Conservation (phyloP, 1,140 invertebrate genomes). For the Drosophila nannoptera region DNA sequence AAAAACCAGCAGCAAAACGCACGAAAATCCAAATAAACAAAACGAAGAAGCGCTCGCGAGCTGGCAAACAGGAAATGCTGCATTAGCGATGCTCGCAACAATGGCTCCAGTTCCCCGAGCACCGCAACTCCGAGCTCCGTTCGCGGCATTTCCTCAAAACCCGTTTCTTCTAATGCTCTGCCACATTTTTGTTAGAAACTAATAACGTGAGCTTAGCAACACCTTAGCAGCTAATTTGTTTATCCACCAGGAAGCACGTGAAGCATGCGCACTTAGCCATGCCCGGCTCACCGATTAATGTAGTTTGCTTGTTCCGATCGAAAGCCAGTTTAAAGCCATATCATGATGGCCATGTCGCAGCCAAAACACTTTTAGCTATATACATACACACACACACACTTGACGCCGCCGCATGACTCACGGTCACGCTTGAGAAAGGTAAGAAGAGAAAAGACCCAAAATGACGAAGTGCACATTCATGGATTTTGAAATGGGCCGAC, state of each 20-base stretch:
- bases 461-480: conserved; percentile 74
- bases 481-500: conserved; percentile 65
- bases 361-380: background rate
- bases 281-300: background rate
- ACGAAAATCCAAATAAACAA: conserved; percentile 26
- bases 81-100: conserved; percentile 6
- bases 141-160: conserved; percentile 26
- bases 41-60: background rate
- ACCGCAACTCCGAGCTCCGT: conserved; percentile 1
- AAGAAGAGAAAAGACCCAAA: conserved; percentile 57
- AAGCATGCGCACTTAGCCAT: conserved; percentile 24
- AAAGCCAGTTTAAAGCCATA: background rate
- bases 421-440: conserved; percentile 45
- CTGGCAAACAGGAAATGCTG: conserved; percentile 31
- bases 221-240: conserved; percentile 38
- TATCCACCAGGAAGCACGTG: background rate
- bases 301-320: conserved; percentile 4
- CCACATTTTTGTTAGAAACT: conserved; percentile 19
- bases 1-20: conserved; percentile 23
- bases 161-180: conserved; percentile 4
- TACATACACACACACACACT: background rate
- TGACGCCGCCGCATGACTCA: conserved; percentile 35
- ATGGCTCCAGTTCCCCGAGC: background rate
- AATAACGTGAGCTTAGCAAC: conserved; percentile 37
- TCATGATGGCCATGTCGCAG: conserved; percentile 7